Conservation (phyloP, 1,140 invertebrate genomes). For the Frieseomelitta varia region DNA sequence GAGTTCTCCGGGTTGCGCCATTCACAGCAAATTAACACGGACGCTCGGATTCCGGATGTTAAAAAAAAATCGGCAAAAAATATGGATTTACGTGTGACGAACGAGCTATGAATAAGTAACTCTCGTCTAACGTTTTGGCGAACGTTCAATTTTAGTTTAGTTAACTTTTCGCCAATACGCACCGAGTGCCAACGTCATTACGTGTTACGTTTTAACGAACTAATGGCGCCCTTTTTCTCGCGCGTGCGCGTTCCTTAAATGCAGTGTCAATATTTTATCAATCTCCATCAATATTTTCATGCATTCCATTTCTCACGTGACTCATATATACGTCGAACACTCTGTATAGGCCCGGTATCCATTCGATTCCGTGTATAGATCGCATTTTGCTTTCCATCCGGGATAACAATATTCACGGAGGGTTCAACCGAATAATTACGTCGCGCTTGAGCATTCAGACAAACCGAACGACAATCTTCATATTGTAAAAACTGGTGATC, state of each 20-base stretch:
- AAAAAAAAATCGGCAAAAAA: neutral
- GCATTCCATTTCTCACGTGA: neutral
- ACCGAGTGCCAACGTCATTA: neutral
- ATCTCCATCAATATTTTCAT: slow-evolving; percentile 23
- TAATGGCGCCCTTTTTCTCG: neutral
- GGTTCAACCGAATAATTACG: neutral
- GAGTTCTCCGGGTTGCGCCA: too few relatives aligned
- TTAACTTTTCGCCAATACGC: neutral
- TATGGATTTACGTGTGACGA: neutral
- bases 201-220: neutral
- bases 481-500: too few relatives aligned
- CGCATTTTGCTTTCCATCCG: neutral
- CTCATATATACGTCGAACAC: neutral
- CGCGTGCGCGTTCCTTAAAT: neutral
- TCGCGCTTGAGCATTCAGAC: too few relatives aligned
- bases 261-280: slow-evolving; percentile 19
- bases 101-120: neutral
- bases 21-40: too few relatives aligned
- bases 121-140: neutral
- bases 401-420: neutral
- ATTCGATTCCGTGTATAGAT: neutral
- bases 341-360: neutral
- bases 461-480: too few relatives aligned
- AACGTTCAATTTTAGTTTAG: neutral
- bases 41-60: too few relatives aligned